These are phyloP conservation scores for Cheracebus regulus DNA, from an alignment of 2,797 vertebrate species.

Conservation along the genomic window DNA sequence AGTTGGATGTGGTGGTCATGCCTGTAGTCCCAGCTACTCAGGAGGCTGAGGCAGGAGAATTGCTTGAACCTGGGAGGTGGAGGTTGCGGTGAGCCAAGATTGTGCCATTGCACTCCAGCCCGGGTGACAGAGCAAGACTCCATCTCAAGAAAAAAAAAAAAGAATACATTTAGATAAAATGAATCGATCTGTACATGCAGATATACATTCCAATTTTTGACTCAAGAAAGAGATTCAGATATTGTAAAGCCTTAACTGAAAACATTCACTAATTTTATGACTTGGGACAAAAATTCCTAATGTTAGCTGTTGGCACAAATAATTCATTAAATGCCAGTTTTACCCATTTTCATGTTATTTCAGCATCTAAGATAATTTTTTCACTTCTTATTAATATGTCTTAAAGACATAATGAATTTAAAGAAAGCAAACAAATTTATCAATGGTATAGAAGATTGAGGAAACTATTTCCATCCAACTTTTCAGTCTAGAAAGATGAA, in stretches of 20 bases:
- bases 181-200: neutral
- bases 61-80: neutral
- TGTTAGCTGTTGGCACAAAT: neutral
- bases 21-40: neutral
- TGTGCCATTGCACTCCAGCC: neutral
- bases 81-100: neutral
- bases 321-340: constrained; percentile 8
- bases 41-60: neutral
- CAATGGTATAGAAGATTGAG: neutral
- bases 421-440: neutral
- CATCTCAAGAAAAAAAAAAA: neutral
- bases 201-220: neutral
- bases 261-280: neutral
- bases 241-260: constrained; percentile 7
- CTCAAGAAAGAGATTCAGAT: neutral
- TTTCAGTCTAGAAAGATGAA: neutral
- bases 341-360: neutral
- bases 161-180: neutral
- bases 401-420: neutral
- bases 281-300: neutral
- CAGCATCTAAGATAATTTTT: neutral
- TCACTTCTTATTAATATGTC: neutral
- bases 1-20: neutral
- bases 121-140: neutral
- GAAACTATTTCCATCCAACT: neutral